phyloP scores from a whole-genome alignment of 2,113 vertebrate genomes.

The Austrofundulus limnaeus region DNA sequence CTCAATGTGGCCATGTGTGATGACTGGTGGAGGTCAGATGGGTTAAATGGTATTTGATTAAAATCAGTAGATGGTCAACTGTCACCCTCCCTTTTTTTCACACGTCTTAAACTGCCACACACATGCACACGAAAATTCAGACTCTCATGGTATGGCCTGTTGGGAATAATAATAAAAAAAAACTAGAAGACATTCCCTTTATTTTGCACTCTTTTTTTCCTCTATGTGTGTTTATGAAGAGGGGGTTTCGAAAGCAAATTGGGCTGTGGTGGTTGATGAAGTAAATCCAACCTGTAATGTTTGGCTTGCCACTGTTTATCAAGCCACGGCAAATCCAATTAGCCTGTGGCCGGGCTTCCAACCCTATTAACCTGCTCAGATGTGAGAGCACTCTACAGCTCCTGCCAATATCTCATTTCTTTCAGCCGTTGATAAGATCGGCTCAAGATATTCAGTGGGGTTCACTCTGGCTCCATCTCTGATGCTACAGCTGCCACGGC shows the following conservation, averaged over 20 bases:
- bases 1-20: constrained; percentile 76
- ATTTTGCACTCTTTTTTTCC: constrained; percentile 34
- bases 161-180: constrained; percentile 73
- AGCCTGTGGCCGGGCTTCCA: constrained; percentile 91
- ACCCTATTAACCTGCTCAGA: constrained; percentile 96
- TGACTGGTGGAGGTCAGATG: constrained; percentile 77
- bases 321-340: constrained; percentile 97
- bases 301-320: constrained; percentile 89
- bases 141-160: constrained; percentile 59
- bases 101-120: constrained; percentile 38
- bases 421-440: constrained; percentile 91
- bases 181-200: constrained; percentile 75
- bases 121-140: constrained; percentile 47
- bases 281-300: constrained; percentile 72
- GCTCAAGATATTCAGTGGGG: constrained; percentile 90
- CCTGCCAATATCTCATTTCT: constrained; percentile 99
- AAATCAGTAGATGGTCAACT: constrained; percentile 83
- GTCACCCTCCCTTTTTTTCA: constrained; percentile 59
- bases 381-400: constrained; percentile 87
- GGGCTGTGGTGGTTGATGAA: constrained; percentile 19
- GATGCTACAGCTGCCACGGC: constrained; percentile 75
- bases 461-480: constrained; percentile 84
- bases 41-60: constrained; percentile 86
- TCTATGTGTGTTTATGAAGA: constrained; percentile 55
- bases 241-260: constrained; percentile 45